These are phyloP conservation scores for Sinelater perroti DNA, from an alignment of 2,888 invertebrate genomes.

Conservation along the genomic window DNA sequence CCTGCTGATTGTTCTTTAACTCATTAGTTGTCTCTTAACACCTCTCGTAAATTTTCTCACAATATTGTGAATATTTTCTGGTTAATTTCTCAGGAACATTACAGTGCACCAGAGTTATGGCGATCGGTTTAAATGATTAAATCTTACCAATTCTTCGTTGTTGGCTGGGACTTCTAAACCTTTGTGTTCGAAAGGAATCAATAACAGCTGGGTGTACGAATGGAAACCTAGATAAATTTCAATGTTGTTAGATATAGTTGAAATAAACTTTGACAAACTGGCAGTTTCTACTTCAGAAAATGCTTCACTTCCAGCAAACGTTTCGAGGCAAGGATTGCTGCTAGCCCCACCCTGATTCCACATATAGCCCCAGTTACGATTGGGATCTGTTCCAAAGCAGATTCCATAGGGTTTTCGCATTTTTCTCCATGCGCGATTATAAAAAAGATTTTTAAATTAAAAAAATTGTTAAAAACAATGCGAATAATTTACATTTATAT, in stretches of 20 bases:
- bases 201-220: constrained; percentile 72
- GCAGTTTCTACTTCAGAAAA: constrained; percentile 75
- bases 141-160: constrained; percentile 65
- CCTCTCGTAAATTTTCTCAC: no score
- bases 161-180: constrained; percentile 63
- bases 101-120: no score
- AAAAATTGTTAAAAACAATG: no score
- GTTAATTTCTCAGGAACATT: no score
- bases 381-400: constrained; percentile 75
- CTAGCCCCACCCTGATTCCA: constrained; percentile 71
- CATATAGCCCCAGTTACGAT: constrained; percentile 77
- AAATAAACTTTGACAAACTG: constrained; percentile 64
- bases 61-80: no score
- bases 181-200: constrained; percentile 74
- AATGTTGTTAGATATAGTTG: constrained; percentile 61
- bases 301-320: constrained; percentile 68
- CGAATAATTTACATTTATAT: no score
- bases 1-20: no score
- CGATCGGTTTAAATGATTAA: no score
- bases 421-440: constrained; percentile 75
- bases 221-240: constrained; percentile 74
- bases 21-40: no score
- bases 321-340: constrained; percentile 64
- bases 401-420: constrained; percentile 63
- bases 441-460: background rate